Base-by-base conservation (phyloP, 1,140 invertebrate species). In the Triops longicaudatus region DNA sequence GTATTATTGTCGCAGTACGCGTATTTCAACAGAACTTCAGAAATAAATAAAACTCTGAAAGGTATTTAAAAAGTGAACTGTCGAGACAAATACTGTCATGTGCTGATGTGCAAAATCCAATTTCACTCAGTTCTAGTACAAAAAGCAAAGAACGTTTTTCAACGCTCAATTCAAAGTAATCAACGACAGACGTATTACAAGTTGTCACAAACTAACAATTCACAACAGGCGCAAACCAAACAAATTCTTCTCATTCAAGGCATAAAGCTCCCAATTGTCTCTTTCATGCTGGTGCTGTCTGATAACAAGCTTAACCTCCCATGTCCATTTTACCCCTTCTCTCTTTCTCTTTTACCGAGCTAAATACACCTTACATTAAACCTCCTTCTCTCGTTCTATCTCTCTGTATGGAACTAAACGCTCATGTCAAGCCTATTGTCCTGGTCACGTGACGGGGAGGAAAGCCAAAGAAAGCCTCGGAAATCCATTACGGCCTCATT, bases 391-490 rank as follows among this genome's bases (percentile, higher is more conserved):
- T 37, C 31, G 2, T 37, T 37, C 31, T 37, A 2, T 37, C 31
- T 63, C 50, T 63, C 50, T 63, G 10, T 63, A 63, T 22, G 50
- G 17, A 63, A 63, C 50, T 63, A 63, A 63, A 63, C 22, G 50
- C 50, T 63, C 50, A 63, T 63, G 7, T 63, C 50, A 63, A 63
- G 50, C 50, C 50, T 3, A 63, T 63, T 63, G 50, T 63, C 22
- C 50, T 6, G n/a, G 50, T 63, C 50, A 63, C 50, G 50, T 63
- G 50, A 63, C 50, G 14, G 9, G 14, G 10, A 63, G 50, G 50
- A 63, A 63, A 63, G 50, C 50, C 50, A 63, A 63, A 63, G 50
- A 63, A 63, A 63, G 50, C 50, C 50, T 63, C 50, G 50, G 50
- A 63, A 63, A 63, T 63, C 50, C 50, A 63, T 63, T 63, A 63